Conservation (phyloP, 2,113 vertebrate species). For the Dipodomys stephensi region DNA sequence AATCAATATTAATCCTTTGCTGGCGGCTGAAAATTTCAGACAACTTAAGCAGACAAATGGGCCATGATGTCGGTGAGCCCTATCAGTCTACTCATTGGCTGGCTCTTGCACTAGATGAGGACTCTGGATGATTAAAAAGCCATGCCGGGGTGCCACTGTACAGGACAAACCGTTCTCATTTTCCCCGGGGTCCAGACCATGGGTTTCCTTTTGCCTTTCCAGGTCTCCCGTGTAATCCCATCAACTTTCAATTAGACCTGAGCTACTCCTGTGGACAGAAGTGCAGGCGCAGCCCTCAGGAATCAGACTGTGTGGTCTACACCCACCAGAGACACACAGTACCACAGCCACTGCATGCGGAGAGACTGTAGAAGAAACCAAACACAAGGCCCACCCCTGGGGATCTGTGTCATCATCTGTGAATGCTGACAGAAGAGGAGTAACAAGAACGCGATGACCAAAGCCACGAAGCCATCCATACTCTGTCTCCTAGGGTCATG, state of each 20-base stretch:
- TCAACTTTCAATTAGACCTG: slow-evolving; percentile 49
- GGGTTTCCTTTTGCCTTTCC: slow-evolving; percentile 55
- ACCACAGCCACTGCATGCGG: background rate
- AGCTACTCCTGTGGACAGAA: background rate
- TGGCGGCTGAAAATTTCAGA: slow-evolving; percentile 85
- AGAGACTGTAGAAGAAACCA: background rate
- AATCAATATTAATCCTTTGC: slow-evolving; percentile 87
- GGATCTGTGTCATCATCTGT: background rate
- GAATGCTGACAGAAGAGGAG: background rate
- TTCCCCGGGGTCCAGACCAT: slow-evolving; percentile 61
- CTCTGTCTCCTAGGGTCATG: background rate
- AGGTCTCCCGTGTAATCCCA: slow-evolving; percentile 36
- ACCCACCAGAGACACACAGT: background rate
- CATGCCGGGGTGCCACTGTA: slow-evolving; percentile 72
- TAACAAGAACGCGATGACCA: background rate
- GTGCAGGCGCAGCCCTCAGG: background rate
- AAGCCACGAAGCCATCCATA: background rate
- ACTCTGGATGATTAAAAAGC: slow-evolving; percentile 86
- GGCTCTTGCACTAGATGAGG: slow-evolving; percentile 83
- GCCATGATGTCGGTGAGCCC: slow-evolving; percentile 80
- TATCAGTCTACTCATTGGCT: slow-evolving; percentile 81
- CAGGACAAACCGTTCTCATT: slow-evolving; percentile 79
- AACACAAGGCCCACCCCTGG: background rate
- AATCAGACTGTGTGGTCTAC: background rate
- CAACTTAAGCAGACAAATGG: slow-evolving; percentile 84